Conservation (phyloP, 2,888 invertebrate genomes). For the Eupithecia subfuscata region DNA sequence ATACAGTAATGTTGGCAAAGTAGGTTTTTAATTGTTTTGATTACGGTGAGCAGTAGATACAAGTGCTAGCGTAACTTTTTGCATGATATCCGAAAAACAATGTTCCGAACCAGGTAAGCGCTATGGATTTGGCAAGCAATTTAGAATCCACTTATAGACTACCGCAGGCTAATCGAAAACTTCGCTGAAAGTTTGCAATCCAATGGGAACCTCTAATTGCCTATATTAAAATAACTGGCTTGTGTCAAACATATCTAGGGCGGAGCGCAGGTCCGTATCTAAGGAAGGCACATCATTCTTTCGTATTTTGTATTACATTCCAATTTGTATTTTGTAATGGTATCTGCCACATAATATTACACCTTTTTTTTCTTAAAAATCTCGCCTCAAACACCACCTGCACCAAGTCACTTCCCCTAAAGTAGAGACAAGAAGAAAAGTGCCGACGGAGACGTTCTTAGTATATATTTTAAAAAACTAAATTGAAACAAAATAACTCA, state of each 20-base stretch:
- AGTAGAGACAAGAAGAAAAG: no score
- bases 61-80: background rate
- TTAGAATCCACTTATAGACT: constrained; percentile 81
- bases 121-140: constrained; percentile 75
- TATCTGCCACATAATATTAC: background rate
- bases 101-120: constrained; percentile 25
- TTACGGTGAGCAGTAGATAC: background rate
- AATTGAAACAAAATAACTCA: no score
- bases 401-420: no score
- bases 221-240: constrained; percentile 83
- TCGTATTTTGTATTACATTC: no score
- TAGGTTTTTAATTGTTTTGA: background rate
- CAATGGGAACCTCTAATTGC: constrained; percentile 78
- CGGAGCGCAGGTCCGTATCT: constrained; percentile 55
- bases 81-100: constrained; percentile 24
- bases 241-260: constrained; percentile 83
- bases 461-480: no score
- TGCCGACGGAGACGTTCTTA: no score
- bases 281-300: background rate
- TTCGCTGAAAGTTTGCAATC: constrained; percentile 66
- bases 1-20: no score
- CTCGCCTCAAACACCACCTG: no score
- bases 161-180: constrained; percentile 82
- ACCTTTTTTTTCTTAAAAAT: no score
- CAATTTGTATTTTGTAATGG: no score